These are phyloP conservation scores for Cynoglossus semilaevis DNA, from an alignment of 2,113 vertebrate species.

Conservation along the genomic window DNA sequence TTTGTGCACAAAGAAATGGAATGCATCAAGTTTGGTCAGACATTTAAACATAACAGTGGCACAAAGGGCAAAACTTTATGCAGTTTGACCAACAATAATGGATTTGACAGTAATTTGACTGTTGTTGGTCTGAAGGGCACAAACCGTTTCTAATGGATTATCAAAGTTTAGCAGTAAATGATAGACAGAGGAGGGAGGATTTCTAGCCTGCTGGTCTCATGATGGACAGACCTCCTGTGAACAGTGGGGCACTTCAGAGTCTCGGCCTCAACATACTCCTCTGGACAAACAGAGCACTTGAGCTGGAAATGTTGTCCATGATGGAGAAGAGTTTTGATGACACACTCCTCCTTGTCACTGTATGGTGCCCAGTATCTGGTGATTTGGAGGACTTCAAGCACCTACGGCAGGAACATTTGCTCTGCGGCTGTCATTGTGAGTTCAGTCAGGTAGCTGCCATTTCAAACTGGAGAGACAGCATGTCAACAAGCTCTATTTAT, in stretches of 20 bases:
- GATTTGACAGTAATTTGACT: too few relatives aligned
- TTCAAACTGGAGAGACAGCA: slow-evolving; percentile 13
- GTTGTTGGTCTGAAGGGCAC: too few relatives aligned
- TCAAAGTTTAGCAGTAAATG: background rate
- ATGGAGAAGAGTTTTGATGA: background rate
- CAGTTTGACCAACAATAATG: too few relatives aligned
- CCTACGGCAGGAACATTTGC: slow-evolving; percentile 14
- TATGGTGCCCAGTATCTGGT: background rate
- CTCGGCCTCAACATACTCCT: background rate
- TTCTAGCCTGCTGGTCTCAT: background rate
- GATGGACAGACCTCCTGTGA: background rate
- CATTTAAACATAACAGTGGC: too few relatives aligned
- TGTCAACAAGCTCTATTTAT: slow-evolving; percentile 46
- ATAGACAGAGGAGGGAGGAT: background rate
- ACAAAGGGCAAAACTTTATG: too few relatives aligned
- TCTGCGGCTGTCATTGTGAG: slow-evolving; percentile 6
- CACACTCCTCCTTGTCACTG: background rate
- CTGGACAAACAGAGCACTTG: background rate
- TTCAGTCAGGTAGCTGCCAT: slow-evolving; percentile 15
- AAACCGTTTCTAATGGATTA: background rate
- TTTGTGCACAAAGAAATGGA: too few relatives aligned
- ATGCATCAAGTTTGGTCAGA: too few relatives aligned
- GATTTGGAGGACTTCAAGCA: slow-evolving; percentile 4
- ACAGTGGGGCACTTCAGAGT: background rate
- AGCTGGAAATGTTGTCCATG: background rate